Conservation (phyloP, 2,888 invertebrate genomes). For the Agrotis exclamationis region DNA sequence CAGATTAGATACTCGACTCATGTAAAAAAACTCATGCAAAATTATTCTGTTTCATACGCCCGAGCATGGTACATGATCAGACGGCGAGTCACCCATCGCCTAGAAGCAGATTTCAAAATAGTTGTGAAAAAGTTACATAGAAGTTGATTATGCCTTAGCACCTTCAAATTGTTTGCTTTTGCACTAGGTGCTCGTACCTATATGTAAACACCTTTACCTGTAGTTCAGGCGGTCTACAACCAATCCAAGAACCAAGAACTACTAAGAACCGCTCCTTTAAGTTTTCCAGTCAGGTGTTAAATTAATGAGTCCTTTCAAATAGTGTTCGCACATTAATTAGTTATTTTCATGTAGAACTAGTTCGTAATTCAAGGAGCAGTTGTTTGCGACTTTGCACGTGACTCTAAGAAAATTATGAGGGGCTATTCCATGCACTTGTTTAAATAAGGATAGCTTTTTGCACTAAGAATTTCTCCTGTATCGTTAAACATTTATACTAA, state of each 20-base stretch:
- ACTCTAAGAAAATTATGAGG: constrained; percentile 74
- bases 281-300: constrained; percentile 46
- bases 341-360: constrained; percentile 78
- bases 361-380: constrained; percentile 84
- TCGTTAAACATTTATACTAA: neutral
- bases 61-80: too few relatives aligned
- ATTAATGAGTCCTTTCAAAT: constrained; percentile 55
- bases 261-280: constrained; percentile 8
- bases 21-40: too few relatives aligned
- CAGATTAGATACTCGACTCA: too few relatives aligned
- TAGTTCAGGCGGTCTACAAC: neutral
- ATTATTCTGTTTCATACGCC: too few relatives aligned
- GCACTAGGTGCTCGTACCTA: too few relatives aligned
- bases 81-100: too few relatives aligned
- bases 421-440: constrained; percentile 59
- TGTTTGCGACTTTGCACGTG: constrained; percentile 84
- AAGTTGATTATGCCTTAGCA: too few relatives aligned
- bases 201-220: neutral
- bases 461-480: neutral
- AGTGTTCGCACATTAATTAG: constrained; percentile 65
- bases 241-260: neutral
- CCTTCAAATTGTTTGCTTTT: neutral
- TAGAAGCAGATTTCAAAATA: too few relatives aligned
- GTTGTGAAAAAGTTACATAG: too few relatives aligned
- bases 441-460: constrained; percentile 16